Base-by-base conservation (phyloP, 2,113 vertebrate genomes). In the Andinoacara biseriatus region DNA sequence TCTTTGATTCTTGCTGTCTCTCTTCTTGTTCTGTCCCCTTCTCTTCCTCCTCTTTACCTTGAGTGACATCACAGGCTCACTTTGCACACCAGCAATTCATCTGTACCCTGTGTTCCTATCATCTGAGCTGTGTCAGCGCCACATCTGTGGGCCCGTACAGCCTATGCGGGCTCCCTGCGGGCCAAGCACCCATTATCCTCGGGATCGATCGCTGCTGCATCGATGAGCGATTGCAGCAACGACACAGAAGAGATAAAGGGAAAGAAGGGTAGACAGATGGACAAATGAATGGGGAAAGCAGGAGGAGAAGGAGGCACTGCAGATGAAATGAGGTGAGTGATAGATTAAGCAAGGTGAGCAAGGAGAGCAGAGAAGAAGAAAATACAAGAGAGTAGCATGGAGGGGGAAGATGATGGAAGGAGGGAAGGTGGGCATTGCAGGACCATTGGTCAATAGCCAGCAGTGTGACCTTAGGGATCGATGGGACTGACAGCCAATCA, bases 401-500 rank as follows among this genome's bases (percentile, higher is more conserved):
- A 61, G 72, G 56, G 72, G 72, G 59, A 83, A 9, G 77, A 81
- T 62, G 83, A 84, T 75, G 67, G 83, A 78, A 31, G 49, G 78
- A 78, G 10, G 58, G 74, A 81, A 74, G 31, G 57, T 56, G 24
- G 33, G 22, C 24, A 75, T 33, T 60, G 86, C 18, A 61, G 65
- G 75, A 56, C n/a, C 87, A 94, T 94, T 90, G 24, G 46, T 94
- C 93, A 92, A 81, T 87, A 85, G 75, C 46, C 80, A 79, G 82
- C 86, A 83, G 78, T 22, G 43, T 58, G 69, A 91, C 93, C 90
- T 85, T 82, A 63, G 89, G 38, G 84, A 92, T 94, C 90, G 72
- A 95, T 94, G 35, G 22, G 20, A 76, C 67, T 52, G 83, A 89
- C 91, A 89, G 86, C 84, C 90, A 43, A 94, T 95, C 93, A 86